A percentile compares a stretch with the other conserved stretches of the same genome.
Evolutionary conservation across 2,113 vertebrate species (phyloP).

Genomic region (Petrocephalus microphthalmus): DNA sequence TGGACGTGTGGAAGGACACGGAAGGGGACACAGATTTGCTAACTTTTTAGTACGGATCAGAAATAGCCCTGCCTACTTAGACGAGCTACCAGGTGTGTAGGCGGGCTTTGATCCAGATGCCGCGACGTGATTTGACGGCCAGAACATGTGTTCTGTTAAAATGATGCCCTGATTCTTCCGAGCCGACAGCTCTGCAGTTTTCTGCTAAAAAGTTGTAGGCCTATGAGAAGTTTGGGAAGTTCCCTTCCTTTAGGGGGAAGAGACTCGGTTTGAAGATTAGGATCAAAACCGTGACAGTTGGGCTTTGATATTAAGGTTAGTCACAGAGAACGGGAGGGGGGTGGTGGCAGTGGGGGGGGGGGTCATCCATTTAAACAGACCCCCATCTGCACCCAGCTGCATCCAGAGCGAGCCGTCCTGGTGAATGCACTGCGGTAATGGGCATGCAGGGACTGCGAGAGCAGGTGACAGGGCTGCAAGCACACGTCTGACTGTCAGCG

Average conservation of each 20-base stretch:
- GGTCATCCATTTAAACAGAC: background rate
- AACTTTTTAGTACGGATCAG: background rate
- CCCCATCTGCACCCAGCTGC: background rate
- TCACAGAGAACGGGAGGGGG: background rate
- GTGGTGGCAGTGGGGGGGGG: background rate
- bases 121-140: background rate
- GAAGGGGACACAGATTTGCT: background rate
- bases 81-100: background rate
- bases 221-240: background rate
- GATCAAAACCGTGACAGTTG: background rate
- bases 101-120: background rate
- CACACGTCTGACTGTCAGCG: too few relatives aligned
- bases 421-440: background rate
- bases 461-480: background rate
- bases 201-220: too few relatives aligned
- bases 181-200: background rate
- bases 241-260: background rate
- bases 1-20: background rate
- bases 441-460: background rate
- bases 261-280: background rate
- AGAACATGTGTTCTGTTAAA: background rate
- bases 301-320: background rate
- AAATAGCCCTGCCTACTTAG: background rate
- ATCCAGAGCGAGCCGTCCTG: background rate
- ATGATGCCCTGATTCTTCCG: background rate